Evolutionary conservation across 1,140 invertebrate species (phyloP).

Genomic region (Papilio helenus): DNA sequence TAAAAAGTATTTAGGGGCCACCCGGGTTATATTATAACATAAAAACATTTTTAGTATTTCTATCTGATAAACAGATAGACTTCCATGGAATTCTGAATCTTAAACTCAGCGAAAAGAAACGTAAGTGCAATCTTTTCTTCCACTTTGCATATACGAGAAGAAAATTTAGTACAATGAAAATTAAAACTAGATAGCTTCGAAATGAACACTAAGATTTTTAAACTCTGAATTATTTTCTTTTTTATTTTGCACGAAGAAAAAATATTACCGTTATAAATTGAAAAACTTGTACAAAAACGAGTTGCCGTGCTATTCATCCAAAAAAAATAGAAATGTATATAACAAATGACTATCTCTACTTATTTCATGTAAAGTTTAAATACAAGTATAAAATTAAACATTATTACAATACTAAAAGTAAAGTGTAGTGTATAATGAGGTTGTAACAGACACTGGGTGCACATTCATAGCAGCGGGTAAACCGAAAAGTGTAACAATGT

Average conservation of each 20-base stretch:
- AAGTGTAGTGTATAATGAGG: constrained; percentile 20
- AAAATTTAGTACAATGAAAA: neutral
- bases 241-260: neutral
- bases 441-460: neutral
- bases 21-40: too few relatives aligned
- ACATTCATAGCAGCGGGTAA: constrained; percentile 1
- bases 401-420: constrained; percentile 10
- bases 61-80: too few relatives aligned
- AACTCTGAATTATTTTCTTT: neutral
- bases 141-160: neutral
- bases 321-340: neutral
- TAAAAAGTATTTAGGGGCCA: too few relatives aligned
- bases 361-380: neutral
- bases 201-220: neutral
- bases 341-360: neutral
- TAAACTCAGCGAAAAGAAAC: neutral
- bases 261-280: neutral
- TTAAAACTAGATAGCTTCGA: neutral
- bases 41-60: too few relatives aligned
- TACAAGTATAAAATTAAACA: constrained; percentile 15
- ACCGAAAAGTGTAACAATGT: constrained; percentile 29
- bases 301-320: neutral
- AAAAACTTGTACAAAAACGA: too few relatives aligned
- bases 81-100: too few relatives aligned
- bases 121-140: neutral